phyloP scores from a whole-genome alignment of 2,113 vertebrate species.

The Scalopus aquaticus region DNA sequence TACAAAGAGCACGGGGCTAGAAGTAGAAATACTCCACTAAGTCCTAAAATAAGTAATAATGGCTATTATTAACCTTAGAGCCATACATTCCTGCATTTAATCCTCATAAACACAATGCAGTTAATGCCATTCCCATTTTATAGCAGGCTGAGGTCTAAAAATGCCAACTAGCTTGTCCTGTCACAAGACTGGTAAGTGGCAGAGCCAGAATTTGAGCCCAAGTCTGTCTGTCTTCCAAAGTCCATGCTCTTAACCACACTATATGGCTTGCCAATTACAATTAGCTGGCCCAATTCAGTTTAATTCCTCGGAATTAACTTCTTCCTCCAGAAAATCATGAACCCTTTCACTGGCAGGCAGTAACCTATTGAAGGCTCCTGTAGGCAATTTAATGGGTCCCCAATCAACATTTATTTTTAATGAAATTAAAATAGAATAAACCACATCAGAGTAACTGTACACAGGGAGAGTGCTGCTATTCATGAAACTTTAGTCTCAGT shows the following conservation, averaged over 20 bases:
- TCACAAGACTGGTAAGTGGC: neutral
- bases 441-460: neutral
- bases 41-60: neutral
- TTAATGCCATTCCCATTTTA: neutral
- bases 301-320: neutral
- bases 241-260: neutral
- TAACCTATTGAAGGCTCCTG: neutral
- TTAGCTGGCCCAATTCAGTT: neutral
- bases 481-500: neutral
- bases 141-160: neutral
- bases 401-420: slow-evolving; percentile 28
- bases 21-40: slow-evolving; percentile 11
- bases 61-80: neutral
- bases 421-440: slow-evolving; percentile 20
- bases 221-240: neutral
- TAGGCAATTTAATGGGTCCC: neutral
- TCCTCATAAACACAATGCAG: neutral
- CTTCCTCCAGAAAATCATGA: neutral
- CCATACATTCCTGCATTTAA: neutral
- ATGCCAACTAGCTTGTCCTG: neutral
- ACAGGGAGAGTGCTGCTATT: neutral
- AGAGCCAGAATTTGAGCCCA: neutral
- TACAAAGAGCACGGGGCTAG: neutral
- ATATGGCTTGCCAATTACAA: neutral
- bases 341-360: neutral